These are phyloP conservation scores for Drosophila willistoni DNA, from an alignment of 1,140 invertebrate species.

Conservation along the genomic window DNA sequence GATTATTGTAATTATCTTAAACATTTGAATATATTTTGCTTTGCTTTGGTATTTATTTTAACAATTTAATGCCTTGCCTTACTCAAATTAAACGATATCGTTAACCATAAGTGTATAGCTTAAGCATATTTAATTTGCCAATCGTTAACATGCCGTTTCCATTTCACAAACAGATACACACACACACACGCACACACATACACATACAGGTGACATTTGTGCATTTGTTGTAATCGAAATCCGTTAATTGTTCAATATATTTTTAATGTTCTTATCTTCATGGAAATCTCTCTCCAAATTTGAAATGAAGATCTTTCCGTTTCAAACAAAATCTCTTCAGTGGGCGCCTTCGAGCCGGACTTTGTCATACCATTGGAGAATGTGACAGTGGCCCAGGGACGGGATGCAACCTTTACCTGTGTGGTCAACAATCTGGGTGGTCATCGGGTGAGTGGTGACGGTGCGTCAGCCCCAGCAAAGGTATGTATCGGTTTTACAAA, in stretches of 20 bases:
- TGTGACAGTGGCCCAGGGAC: slow-evolving; percentile 92
- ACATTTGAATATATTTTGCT: slow-evolving; percentile 2
- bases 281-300: slow-evolving; percentile 55
- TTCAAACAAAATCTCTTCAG: slow-evolving; percentile 82
- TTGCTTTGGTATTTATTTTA: slow-evolving; percentile 1
- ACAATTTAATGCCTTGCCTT: neutral
- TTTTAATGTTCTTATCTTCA: slow-evolving; percentile 70
- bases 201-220: slow-evolving; percentile 9
- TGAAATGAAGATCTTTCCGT: slow-evolving; percentile 82
- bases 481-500: slow-evolving; percentile 87
- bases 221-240: slow-evolving; percentile 42
- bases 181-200: slow-evolving; percentile 6
- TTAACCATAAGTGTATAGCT: slow-evolving; percentile 34
- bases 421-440: slow-evolving; percentile 95
- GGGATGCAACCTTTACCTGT: slow-evolving; percentile 94
- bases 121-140: slow-evolving; percentile 37
- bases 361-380: slow-evolving; percentile 93
- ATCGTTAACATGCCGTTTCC: slow-evolving; percentile 45
- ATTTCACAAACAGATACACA: slow-evolving; percentile 8
- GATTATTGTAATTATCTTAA: neutral
- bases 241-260: slow-evolving; percentile 72
- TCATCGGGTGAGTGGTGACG: slow-evolving; percentile 95
- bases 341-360: slow-evolving; percentile 90
- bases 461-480: slow-evolving; percentile 87
- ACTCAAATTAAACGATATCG: slow-evolving; percentile 11